These are phyloP conservation scores for Athalia circularis DNA, from an alignment of 2,888 invertebrate species.

Conservation along the genomic window DNA sequence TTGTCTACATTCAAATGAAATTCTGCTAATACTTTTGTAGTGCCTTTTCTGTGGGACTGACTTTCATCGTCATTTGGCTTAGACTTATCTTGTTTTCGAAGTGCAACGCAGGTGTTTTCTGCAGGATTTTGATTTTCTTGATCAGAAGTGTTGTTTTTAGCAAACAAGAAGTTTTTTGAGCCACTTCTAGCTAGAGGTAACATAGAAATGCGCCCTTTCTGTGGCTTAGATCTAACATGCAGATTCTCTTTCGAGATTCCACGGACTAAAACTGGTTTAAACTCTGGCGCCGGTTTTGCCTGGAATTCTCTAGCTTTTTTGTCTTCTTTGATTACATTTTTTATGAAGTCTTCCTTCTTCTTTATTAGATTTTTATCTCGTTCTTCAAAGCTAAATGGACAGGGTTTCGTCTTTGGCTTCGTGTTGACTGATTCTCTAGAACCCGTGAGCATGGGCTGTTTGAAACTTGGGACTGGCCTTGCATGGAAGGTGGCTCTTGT, in stretches of 20 bases:
- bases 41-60: slow-evolving; percentile 57
- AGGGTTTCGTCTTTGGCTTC: slow-evolving; percentile 53
- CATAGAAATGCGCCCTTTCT: slow-evolving; percentile 32
- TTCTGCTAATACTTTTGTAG: slow-evolving; percentile 67
- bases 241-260: slow-evolving; percentile 62
- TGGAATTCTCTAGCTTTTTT: slow-evolving; percentile 81
- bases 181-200: slow-evolving; percentile 27
- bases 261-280: slow-evolving; percentile 73
- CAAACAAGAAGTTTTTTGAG: slow-evolving; percentile 18
- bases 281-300: slow-evolving; percentile 81
- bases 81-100: slow-evolving; percentile 32
- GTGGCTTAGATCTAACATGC: slow-evolving; percentile 53
- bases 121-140: slow-evolving; percentile 50
- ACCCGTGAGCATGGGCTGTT: slow-evolving; percentile 55
- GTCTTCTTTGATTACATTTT: slow-evolving; percentile 77
- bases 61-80: slow-evolving; percentile 9
- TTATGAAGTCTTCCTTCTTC: slow-evolving; percentile 79
- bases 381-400: slow-evolving; percentile 84
- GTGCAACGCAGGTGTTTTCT: slow-evolving; percentile 10
- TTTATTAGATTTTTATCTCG: slow-evolving; percentile 78
- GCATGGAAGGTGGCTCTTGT: slow-evolving; percentile 76
- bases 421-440: slow-evolving; percentile 50
- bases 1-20: slow-evolving; percentile 81
- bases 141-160: slow-evolving; percentile 31
- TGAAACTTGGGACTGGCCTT: slow-evolving; percentile 77